phyloP scores from a whole-genome alignment of 2,888 invertebrate genomes.

The Epinotia bilunana region DNA sequence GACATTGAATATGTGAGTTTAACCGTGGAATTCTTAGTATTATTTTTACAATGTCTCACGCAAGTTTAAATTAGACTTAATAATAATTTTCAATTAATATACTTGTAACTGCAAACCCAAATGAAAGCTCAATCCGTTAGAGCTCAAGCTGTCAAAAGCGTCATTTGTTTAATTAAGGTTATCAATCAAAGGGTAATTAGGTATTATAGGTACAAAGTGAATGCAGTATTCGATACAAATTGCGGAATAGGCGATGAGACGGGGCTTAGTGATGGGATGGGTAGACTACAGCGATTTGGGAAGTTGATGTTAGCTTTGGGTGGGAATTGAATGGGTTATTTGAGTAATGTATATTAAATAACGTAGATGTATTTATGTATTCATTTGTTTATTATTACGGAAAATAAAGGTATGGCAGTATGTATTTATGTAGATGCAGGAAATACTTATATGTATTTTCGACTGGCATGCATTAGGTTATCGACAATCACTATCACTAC shows the following conservation, averaged over 20 bases:
- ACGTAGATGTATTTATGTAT: too few relatives aligned
- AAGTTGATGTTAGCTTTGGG: constrained; percentile 10
- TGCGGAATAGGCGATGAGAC: constrained; percentile 40
- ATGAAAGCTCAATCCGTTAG: constrained; percentile 25
- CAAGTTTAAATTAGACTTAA: too few relatives aligned
- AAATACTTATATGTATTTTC: too few relatives aligned
- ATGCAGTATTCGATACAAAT: constrained; percentile 43
- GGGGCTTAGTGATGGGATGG: constrained; percentile 7
- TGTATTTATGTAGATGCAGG: too few relatives aligned
- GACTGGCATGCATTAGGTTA: too few relatives aligned
- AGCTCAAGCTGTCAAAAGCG: constrained; percentile 37
- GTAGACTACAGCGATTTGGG: constrained; percentile 1
- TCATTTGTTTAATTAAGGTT: constrained; percentile 37
- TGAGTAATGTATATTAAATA: neutral
- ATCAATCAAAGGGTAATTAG: constrained; percentile 42
- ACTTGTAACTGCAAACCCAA: neutral
- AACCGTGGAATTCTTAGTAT: too few relatives aligned
- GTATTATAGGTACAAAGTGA: constrained; percentile 40
- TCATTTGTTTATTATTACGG: too few relatives aligned
- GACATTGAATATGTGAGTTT: too few relatives aligned
- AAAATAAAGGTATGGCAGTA: too few relatives aligned
- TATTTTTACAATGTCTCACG: too few relatives aligned
- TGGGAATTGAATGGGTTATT: constrained; percentile 8
- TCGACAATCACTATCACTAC: too few relatives aligned
- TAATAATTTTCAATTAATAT: neutral